phyloP scores from a whole-genome alignment of 1,140 invertebrate species.

The Bathynomus jamesi region DNA sequence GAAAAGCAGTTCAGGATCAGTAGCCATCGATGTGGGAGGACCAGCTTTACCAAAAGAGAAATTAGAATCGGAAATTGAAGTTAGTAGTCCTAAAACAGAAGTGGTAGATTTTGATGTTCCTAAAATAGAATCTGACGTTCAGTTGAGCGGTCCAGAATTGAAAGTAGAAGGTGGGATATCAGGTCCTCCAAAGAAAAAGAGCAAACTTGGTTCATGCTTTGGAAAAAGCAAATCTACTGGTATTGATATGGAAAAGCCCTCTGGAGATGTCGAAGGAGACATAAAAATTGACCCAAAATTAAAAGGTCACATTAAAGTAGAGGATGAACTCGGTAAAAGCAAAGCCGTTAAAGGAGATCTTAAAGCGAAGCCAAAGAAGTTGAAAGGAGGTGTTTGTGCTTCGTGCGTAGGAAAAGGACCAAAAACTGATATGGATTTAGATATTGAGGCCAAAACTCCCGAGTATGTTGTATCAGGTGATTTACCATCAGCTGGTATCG shows the following conservation, averaged over 20 bases:
- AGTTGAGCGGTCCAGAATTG: slow-evolving; percentile 1
- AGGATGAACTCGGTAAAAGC: no score
- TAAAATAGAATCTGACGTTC: slow-evolving; percentile 3
- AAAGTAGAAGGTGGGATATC: background rate
- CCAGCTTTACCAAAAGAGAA: slow-evolving; percentile 14
- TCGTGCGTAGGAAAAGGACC: no score
- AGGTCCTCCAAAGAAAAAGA: no score
- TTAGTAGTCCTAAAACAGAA: slow-evolving; percentile 6
- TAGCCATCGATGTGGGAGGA: background rate
- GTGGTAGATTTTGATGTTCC: slow-evolving; percentile 5
- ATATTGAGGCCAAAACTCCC: background rate
- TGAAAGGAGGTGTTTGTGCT: no score
- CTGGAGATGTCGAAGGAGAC: background rate
- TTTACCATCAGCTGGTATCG: background rate
- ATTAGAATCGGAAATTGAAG: slow-evolving; percentile 11
- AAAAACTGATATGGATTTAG: no score
- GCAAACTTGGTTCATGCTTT: slow-evolving; percentile 3
- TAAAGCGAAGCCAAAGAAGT: background rate
- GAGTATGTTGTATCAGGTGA: background rate
- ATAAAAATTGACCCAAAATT: slow-evolving; percentile 9
- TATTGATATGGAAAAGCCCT: background rate
- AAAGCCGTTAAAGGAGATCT: background rate
- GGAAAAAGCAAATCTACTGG: slow-evolving; percentile 6
- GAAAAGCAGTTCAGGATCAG: no score
- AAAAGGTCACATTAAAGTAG: slow-evolving; percentile 14